These are phyloP conservation scores for Meloidogyne hapla DNA, from an alignment of 1,140 invertebrate genomes.

Conservation along the genomic window DNA sequence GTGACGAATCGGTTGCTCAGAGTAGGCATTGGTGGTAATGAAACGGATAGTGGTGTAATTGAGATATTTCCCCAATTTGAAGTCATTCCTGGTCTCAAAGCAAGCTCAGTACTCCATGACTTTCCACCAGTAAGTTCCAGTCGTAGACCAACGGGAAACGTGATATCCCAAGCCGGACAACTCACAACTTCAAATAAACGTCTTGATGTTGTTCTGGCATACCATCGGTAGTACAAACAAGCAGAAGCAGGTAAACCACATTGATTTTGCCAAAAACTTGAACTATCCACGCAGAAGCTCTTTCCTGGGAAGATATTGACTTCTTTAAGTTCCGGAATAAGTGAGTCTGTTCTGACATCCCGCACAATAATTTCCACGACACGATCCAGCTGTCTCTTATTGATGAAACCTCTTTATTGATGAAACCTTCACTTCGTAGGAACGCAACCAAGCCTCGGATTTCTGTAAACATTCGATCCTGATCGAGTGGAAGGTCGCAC, in stretches of 20 bases:
- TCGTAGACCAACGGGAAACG: not conserved
- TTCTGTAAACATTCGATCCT: not conserved
- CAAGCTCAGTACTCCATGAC: not conserved
- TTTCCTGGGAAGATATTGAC: not conserved
- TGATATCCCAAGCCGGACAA: not conserved
- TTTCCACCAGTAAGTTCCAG: not conserved
- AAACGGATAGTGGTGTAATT: constrained; percentile 1
- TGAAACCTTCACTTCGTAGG: not conserved
- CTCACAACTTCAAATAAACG: not conserved
- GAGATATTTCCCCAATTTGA: not conserved
- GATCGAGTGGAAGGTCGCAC: too few relatives aligned
- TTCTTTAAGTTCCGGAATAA: not conserved
- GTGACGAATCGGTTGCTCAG: not conserved
- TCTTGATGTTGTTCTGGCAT: not conserved
- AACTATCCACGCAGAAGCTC: not conserved
- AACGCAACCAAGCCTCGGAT: not conserved
- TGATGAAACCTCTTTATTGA: too few relatives aligned
- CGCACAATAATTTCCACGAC: not conserved
- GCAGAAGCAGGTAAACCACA: not conserved
- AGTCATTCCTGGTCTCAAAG: not conserved
- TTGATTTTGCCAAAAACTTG: not conserved
- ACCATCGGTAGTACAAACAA: not conserved
- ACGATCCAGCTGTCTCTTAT: constrained; percentile 9
- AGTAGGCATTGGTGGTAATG: not conserved
- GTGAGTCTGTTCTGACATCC: not conserved